A percentile compares a stretch with the other conserved stretches of the same genome.
Conservation (phyloP, 2,888 invertebrate genomes). For the Agrilus biguttatus region DNA sequence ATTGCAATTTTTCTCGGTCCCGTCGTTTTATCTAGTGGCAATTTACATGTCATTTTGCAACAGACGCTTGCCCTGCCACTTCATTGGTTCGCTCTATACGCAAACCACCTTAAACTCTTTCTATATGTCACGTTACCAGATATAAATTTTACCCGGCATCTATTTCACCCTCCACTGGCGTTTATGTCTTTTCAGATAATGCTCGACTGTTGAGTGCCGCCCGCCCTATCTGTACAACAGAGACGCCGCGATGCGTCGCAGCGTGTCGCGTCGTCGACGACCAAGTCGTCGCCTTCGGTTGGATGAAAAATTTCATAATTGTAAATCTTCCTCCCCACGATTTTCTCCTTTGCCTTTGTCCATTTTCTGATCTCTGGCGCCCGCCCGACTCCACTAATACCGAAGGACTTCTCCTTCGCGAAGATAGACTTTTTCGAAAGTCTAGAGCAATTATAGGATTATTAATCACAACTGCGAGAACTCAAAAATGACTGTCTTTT, state of each 20-base stretch:
- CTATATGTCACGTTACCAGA: slow-evolving; percentile 4
- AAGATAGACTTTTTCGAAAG: too few species aligned
- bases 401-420: too few species aligned
- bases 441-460: too few species aligned
- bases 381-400: too few species aligned
- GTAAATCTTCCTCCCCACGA: neutral
- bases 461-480: too few species aligned
- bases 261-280: neutral
- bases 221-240: neutral
- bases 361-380: too few species aligned
- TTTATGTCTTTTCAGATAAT: slow-evolving; percentile 2
- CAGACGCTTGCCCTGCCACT: slow-evolving; percentile 12
- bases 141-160: slow-evolving; percentile 11
- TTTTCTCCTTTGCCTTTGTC: too few species aligned
- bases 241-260: neutral
- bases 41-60: slow-evolving; percentile 19
- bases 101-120: slow-evolving; percentile 4
- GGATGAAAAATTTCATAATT: slow-evolving; percentile 7
- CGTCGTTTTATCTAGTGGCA: slow-evolving; percentile 16
- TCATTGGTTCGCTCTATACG: slow-evolving; percentile 9
- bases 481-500: too few species aligned
- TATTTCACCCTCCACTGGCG: slow-evolving; percentile 11
- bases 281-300: neutral
- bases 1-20: slow-evolving; percentile 10
- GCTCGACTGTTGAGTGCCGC: neutral